Conservation (phyloP, 2,113 vertebrate species). For the Acanthisitta chloris region DNA sequence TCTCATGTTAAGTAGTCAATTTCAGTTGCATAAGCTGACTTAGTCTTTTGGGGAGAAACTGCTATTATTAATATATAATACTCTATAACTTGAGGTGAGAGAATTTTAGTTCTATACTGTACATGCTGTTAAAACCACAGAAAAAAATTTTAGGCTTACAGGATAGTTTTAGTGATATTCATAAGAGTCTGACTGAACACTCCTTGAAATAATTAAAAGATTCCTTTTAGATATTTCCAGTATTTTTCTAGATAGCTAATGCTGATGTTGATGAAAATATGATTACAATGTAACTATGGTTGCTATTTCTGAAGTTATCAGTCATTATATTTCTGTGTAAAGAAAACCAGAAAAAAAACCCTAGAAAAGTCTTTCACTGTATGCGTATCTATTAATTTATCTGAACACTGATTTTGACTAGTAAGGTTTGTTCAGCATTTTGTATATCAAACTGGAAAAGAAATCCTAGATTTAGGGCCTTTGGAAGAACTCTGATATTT, state of each 20-base stretch:
- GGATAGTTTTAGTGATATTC: background rate
- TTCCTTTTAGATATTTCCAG: background rate
- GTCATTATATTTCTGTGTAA: background rate
- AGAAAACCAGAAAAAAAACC: background rate
- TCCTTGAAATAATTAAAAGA: background rate
- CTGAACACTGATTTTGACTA: background rate
- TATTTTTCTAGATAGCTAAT: background rate
- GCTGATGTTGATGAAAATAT: background rate
- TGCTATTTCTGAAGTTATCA: background rate
- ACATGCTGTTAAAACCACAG: background rate
- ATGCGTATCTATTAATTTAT: background rate
- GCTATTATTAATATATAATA: background rate
- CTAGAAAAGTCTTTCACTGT: background rate
- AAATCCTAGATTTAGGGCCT: background rate
- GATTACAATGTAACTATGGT: background rate
- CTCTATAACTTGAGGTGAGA: background rate
- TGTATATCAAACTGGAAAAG: background rate
- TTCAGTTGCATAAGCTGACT: background rate
- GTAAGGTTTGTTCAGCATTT: background rate
- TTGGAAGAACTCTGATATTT: background rate
- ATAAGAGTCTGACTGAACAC: background rate
- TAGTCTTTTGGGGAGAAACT: background rate
- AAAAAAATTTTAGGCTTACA: background rate
- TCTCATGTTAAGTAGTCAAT: background rate
- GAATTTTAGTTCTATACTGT: background rate